Conservation (phyloP, 2,113 vertebrate genomes). For the cattle (Bos taurus) region ARS-UCD2.0 NC_037330.1:67937501-67938000, state of each 20-base stretch:
- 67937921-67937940: not conserved
- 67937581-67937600: not conserved
- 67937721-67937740: slow-evolving; percentile 55
- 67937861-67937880: slow-evolving; percentile 4
- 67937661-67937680: not conserved
- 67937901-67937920: slow-evolving; percentile 44
- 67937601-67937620: not conserved
- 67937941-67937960: slow-evolving; percentile 13
- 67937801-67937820: slow-evolving; percentile 68
- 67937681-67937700: slow-evolving; percentile 36
- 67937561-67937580: slow-evolving; percentile 21
- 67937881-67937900: slow-evolving; percentile 1
- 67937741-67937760: slow-evolving; percentile 67
- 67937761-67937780: slow-evolving; percentile 58
- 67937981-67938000: slow-evolving; percentile 15
- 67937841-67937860: slow-evolving; percentile 61
- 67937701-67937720: slow-evolving; percentile 48
- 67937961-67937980: slow-evolving; percentile 10
- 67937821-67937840: slow-evolving; percentile 48
- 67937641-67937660: not conserved
- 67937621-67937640: not conserved
- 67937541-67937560: slow-evolving; percentile 8
- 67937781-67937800: slow-evolving; percentile 55
- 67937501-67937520: slow-evolving; percentile 54
- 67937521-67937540: slow-evolving; percentile 55